Percentiles rank a stretch among this genome's conserved stretches.
These are phyloP conservation scores for Colletes collaris DNA, from an alignment of 2,888 invertebrate species.

Conservation along the genomic window DNA sequence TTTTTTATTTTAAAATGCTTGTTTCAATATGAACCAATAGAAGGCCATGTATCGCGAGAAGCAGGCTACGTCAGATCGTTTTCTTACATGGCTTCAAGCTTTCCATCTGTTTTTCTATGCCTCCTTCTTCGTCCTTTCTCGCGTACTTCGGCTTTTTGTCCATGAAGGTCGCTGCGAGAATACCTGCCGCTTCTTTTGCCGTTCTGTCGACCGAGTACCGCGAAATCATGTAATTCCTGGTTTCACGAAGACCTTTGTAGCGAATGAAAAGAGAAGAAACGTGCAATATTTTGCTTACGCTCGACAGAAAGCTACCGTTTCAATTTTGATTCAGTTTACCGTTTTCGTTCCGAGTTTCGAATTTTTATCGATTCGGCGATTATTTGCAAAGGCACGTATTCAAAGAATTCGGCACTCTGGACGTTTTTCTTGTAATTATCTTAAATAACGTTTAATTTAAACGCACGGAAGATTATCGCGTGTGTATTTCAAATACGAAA, in stretches of 20 bases:
- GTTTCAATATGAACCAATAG: slow-evolving; percentile 22
- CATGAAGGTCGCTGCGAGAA: slow-evolving; percentile 58
- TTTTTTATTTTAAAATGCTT: background rate
- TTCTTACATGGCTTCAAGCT: slow-evolving; percentile 52
- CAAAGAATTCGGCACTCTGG: too few species aligned
- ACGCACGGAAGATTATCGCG: too few species aligned
- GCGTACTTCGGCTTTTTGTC: slow-evolving; percentile 61
- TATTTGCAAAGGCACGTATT: too few species aligned
- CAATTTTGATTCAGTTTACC: background rate
- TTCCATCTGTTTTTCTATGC: slow-evolving; percentile 61
- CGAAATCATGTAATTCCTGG: slow-evolving; percentile 45
- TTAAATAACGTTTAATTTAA: too few species aligned
- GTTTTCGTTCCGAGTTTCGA: background rate
- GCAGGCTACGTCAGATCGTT: slow-evolving; percentile 42
- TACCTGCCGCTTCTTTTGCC: slow-evolving; percentile 51
- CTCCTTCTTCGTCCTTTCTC: slow-evolving; percentile 66
- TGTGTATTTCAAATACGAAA: too few species aligned
- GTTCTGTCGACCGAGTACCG: slow-evolving; percentile 39
- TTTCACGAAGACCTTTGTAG: slow-evolving; percentile 22
- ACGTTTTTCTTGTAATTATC: too few species aligned
- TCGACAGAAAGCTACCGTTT: background rate
- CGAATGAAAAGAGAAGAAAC: slow-evolving; percentile 13
- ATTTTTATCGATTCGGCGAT: background rate
- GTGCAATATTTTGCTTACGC: background rate
- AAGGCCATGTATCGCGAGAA: slow-evolving; percentile 20